These are phyloP conservation scores for Pterobdella sp. DNA, from an alignment of 2,888 invertebrate species.

Conservation along the genomic window DNA sequence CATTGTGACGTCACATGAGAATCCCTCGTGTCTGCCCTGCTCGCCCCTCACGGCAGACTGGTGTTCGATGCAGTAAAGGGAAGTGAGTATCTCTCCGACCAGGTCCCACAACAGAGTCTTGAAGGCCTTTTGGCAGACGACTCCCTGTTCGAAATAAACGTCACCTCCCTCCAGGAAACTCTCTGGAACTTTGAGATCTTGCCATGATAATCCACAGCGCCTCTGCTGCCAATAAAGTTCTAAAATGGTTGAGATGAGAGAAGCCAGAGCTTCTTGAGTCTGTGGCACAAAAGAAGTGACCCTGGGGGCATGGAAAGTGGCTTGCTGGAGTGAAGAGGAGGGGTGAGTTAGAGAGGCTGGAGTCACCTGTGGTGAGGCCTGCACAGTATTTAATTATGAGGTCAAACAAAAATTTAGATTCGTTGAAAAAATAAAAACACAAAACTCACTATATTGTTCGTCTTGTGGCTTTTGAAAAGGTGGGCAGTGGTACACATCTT, in stretches of 20 bases:
- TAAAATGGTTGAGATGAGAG: not conserved
- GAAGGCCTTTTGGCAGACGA: conserved; percentile 10
- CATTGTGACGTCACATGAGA: not conserved
- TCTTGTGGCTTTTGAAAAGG: not conserved
- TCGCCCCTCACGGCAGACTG: not conserved
- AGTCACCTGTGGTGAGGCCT: not conserved
- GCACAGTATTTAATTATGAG: not conserved
- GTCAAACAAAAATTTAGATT: not conserved
- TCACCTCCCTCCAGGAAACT: not conserved
- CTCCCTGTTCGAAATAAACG: not conserved
- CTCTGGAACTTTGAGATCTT: not conserved
- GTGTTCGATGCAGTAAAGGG: conserved; percentile 9
- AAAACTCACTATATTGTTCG: conserved; percentile 1
- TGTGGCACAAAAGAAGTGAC: conserved; percentile 10
- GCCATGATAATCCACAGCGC: conserved; percentile 22
- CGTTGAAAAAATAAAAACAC: not conserved
- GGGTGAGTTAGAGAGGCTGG: not conserved
- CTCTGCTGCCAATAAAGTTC: conserved; percentile 23
- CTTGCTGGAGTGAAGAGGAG: not conserved
- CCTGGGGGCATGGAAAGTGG: not conserved
- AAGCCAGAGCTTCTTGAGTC: conserved; percentile 8
- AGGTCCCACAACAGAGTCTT: conserved; percentile 19
- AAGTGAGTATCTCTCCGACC: conserved; percentile 15
- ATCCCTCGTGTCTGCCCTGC: not conserved
- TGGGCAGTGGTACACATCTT: not conserved